Percentiles rank a stretch among this genome's conserved stretches.
Evolutionary conservation across 2,113 vertebrate genomes (phyloP).

Genomic region (Mustela lutreola): DNA sequence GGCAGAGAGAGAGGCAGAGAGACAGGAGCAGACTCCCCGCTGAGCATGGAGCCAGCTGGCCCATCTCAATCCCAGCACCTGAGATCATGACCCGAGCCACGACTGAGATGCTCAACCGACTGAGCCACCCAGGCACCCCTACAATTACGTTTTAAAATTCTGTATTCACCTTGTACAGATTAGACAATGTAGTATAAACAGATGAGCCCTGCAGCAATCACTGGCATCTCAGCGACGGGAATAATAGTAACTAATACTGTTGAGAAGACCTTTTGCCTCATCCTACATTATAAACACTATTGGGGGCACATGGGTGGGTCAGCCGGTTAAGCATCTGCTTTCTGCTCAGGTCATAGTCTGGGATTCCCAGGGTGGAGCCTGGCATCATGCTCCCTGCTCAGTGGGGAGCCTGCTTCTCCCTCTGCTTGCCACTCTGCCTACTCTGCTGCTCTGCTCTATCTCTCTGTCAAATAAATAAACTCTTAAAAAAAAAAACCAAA

Average conservation of each 20-base stretch:
- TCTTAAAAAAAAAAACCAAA: too few species aligned
- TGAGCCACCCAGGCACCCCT: background rate
- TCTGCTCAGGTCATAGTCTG: too few species aligned
- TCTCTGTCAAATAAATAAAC: too few species aligned
- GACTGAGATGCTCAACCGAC: background rate
- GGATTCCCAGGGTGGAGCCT: too few species aligned
- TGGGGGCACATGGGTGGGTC: too few species aligned
- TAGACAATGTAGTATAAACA: background rate
- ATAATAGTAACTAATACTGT: background rate
- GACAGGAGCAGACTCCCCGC: background rate
- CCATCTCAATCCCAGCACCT: background rate
- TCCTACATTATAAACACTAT: background rate
- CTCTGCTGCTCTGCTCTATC: too few species aligned
- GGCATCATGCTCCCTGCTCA: too few species aligned
- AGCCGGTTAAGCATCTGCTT: too few species aligned
- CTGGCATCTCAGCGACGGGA: fast-evolving
- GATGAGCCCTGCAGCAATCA: background rate
- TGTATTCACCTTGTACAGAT: background rate
- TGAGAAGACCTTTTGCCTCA: too few species aligned
- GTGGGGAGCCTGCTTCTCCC: too few species aligned
- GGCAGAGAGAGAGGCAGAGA: background rate
- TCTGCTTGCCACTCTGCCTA: too few species aligned
- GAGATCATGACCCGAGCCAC: background rate
- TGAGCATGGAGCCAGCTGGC: background rate
- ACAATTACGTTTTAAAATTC: background rate